Conservation (phyloP, 1,140 invertebrate species). For the Drosophila erecta region DNA sequence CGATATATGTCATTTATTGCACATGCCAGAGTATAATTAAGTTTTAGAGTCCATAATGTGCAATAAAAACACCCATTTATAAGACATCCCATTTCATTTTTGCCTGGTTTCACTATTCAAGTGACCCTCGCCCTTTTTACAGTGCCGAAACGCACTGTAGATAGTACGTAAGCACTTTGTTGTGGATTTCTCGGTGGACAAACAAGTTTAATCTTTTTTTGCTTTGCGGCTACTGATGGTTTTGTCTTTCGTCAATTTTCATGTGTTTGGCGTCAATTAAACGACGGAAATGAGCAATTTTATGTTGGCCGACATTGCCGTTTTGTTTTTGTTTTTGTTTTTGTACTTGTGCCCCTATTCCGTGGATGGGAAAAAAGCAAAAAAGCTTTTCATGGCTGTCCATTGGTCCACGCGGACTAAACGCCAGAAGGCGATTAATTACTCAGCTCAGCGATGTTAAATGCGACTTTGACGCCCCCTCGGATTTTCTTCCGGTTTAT, state of each 20-base stretch:
- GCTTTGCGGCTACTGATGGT: constrained; percentile 22
- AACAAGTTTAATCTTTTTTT: constrained; percentile 55
- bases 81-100: too few relatives aligned
- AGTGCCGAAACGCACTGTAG: constrained; percentile 18
- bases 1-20: too few relatives aligned
- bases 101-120: too few relatives aligned
- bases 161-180: constrained; percentile 16
- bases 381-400: constrained; percentile 70
- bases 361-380: constrained; percentile 46
- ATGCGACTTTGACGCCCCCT: constrained; percentile 66
- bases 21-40: too few relatives aligned
- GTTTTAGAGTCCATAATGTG: too few relatives aligned
- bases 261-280: constrained; percentile 74
- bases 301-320: constrained; percentile 59
- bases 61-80: too few relatives aligned
- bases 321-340: constrained; percentile 9
- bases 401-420: constrained; percentile 37
- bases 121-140: neutral
- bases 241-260: constrained; percentile 68
- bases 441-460: constrained; percentile 68
- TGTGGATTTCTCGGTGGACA: constrained; percentile 14
- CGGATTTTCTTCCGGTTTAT: constrained; percentile 27
- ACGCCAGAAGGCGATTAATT: constrained; percentile 72
- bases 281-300: constrained; percentile 77
- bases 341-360: constrained; percentile 60